Evolutionary conservation across 37 sponge, comb jelly and placozoan species (phyloP).

Genomic region (Ephydatia muelleri): DNA sequence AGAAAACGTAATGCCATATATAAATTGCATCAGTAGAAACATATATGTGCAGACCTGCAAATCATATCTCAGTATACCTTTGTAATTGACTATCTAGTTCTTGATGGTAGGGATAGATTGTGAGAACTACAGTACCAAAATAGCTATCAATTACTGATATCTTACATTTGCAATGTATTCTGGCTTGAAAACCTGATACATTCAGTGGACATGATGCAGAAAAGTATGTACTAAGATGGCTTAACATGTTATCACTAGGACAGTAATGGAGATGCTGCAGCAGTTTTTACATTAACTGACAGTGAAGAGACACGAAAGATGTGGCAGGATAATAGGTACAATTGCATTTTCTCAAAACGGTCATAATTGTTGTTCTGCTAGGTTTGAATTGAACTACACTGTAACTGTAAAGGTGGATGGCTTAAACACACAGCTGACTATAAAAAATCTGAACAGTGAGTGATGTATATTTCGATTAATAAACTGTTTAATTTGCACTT

Average conservation of each 20-base stretch:
- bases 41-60: too few species aligned
- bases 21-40: too few species aligned
- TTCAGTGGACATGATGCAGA: too few species aligned
- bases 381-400: conserved; percentile 65
- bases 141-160: too few species aligned
- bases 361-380: neutral
- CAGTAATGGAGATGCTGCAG: conserved; percentile 60
- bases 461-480: neutral
- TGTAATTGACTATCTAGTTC: too few species aligned
- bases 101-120: too few species aligned
- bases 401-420: conserved; percentile 42
- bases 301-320: conserved; percentile 67
- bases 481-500: neutral
- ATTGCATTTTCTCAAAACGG: neutral
- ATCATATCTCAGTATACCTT: too few species aligned
- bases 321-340: conserved; percentile 57
- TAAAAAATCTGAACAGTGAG: conserved; percentile 56
- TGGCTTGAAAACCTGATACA: too few species aligned
- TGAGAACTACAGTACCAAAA: too few species aligned
- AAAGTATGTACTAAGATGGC: too few species aligned
- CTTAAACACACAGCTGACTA: conserved; percentile 33
- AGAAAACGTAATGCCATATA: too few species aligned
- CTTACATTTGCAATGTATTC: too few species aligned
- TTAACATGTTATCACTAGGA: conserved; percentile 23
- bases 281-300: conserved; percentile 75